Evolutionary conservation across 2,113 vertebrate genomes (phyloP).

Genomic region (Heterocephalus glaber): DNA sequence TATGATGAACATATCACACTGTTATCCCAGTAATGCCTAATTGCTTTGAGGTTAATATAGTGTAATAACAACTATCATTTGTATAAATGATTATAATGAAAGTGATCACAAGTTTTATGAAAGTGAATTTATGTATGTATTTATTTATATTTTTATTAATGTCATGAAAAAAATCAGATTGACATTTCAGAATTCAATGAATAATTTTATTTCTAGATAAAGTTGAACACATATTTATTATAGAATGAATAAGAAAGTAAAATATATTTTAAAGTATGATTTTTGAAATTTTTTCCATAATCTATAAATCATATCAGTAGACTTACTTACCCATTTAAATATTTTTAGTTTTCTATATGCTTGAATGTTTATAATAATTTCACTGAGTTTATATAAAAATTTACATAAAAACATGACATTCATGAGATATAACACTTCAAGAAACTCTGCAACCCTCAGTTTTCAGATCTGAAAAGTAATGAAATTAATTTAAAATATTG

Average conservation of each 20-base stretch:
- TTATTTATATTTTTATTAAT: background rate
- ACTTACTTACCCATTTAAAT: background rate
- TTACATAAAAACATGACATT: background rate
- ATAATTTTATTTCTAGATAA: constrained; percentile 25
- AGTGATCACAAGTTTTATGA: background rate
- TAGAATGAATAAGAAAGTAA: constrained; percentile 36
- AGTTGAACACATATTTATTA: background rate
- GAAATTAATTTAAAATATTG: background rate
- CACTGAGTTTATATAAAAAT: background rate
- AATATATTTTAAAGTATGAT: constrained; percentile 21
- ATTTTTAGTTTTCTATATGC: background rate
- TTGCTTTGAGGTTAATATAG: background rate
- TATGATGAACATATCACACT: background rate
- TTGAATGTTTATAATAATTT: constrained; percentile 47
- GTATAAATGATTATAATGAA: background rate
- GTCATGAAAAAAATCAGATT: background rate
- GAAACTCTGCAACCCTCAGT: background rate
- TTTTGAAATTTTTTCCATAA: constrained; percentile 42
- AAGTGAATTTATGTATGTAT: background rate
- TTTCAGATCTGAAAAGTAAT: constrained; percentile 33
- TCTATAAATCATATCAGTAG: background rate
- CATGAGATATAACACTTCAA: background rate
- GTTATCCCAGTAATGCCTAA: background rate
- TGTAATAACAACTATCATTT: background rate
- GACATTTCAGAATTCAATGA: constrained; percentile 43